Evolutionary conservation across 2,797 vertebrate species (phyloP).

Genomic region (Rhinogobio ventralis): DNA sequence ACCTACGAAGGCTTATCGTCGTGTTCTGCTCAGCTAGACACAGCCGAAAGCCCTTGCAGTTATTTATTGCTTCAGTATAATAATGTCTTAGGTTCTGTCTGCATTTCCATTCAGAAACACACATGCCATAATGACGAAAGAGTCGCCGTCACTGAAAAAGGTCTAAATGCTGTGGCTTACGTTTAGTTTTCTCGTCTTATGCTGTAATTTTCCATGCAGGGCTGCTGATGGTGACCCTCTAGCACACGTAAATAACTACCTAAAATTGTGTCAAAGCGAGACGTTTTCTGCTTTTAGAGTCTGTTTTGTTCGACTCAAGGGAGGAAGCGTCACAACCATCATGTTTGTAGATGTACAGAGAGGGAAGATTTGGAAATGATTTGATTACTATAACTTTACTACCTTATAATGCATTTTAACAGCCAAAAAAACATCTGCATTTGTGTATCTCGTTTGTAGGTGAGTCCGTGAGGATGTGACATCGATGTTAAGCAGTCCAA

Average conservation of each 20-base stretch:
- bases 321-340: conserved; percentile 22
- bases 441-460: conserved; percentile 42
- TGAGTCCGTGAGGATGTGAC: conserved; percentile 35
- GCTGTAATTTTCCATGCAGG: conserved; percentile 50
- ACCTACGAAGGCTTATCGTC: conserved; percentile 54
- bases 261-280: conserved; percentile 58
- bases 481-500: conserved; percentile 42
- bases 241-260: conserved; percentile 63
- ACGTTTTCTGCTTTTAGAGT: conserved; percentile 53
- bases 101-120: conserved; percentile 58
- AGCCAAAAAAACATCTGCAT: conserved; percentile 39
- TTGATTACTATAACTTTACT: conserved; percentile 57
- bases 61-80: conserved; percentile 68
- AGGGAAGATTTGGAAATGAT: conserved; percentile 44
- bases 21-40: conserved; percentile 59
- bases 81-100: conserved; percentile 65
- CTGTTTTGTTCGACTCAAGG: conserved; percentile 44
- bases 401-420: conserved; percentile 59
- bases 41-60: conserved; percentile 54
- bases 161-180: conserved; percentile 39
- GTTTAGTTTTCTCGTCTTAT: conserved; percentile 32
- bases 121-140: conserved; percentile 40
- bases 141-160: conserved; percentile 49
- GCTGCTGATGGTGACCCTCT: conserved; percentile 61
- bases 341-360: conserved; percentile 41